These are phyloP conservation scores for Dolomedes plantarius DNA, from an alignment of 2,888 invertebrate genomes.

Conservation along the genomic window DNA sequence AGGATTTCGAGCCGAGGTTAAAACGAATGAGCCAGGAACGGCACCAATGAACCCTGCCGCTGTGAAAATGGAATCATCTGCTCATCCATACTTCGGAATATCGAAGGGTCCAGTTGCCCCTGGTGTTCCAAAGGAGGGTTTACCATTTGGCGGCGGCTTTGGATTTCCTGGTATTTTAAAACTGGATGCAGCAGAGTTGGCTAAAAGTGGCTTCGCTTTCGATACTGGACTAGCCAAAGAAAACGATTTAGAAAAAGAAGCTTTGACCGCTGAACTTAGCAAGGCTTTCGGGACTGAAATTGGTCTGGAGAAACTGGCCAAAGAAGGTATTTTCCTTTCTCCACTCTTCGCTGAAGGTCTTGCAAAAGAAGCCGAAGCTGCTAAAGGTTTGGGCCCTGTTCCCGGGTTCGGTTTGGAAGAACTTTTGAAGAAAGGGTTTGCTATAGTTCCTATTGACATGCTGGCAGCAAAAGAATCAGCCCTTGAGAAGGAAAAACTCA, in stretches of 20 bases:
- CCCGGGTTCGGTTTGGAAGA: neutral
- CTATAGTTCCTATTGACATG: neutral
- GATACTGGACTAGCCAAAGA: neutral
- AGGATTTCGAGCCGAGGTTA: neutral
- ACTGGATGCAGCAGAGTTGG: neutral
- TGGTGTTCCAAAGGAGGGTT: neutral
- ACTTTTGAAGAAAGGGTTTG: neutral
- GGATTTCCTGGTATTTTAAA: neutral
- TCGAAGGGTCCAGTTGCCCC: neutral
- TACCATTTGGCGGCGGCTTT: neutral
- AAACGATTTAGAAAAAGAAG: neutral
- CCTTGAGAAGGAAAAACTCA: neutral
- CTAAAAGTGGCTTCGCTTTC: neutral
- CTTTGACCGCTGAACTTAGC: neutral
- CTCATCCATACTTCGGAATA: neutral
- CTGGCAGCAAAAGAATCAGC: neutral
- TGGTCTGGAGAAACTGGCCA: neutral
- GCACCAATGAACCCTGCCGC: neutral
- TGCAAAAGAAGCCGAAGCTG: neutral
- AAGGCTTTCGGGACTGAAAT: neutral
- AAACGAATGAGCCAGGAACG: neutral
- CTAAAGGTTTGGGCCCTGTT: neutral
- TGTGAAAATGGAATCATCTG: neutral
- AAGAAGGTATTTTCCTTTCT: neutral
- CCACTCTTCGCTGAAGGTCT: neutral